phyloP scores from a whole-genome alignment of 1,140 invertebrate genomes.

The Leptinotarsa undecemlineata region DNA sequence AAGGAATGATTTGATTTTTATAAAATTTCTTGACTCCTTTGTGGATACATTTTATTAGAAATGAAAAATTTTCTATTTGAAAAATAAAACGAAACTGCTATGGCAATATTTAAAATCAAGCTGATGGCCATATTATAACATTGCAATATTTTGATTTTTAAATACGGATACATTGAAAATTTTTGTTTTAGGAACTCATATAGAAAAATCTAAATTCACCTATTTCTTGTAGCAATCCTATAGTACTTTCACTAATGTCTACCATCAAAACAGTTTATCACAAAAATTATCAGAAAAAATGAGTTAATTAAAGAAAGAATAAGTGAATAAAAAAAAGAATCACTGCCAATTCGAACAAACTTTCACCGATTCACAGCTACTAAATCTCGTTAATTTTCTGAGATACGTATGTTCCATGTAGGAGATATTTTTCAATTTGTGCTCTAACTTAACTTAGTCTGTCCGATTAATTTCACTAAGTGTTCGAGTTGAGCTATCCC shows the following conservation, averaged over 20 bases:
- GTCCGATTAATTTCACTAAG: slow-evolving; percentile 48
- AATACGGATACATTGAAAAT: too few species aligned
- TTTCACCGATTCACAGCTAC: slow-evolving; percentile 13
- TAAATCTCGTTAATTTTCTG: slow-evolving; percentile 33
- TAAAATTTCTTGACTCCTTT: too few species aligned
- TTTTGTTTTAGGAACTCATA: not conserved
- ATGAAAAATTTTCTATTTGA: too few species aligned
- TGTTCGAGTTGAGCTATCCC: slow-evolving; percentile 46
- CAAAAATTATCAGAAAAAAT: not conserved
- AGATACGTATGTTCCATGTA: slow-evolving; percentile 39
- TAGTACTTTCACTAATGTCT: not conserved
- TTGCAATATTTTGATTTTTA: too few species aligned
- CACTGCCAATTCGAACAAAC: slow-evolving; percentile 18
- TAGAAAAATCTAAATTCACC: not conserved
- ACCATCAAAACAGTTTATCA: slow-evolving; percentile 7
- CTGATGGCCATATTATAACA: too few species aligned
- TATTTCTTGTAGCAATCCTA: not conserved
- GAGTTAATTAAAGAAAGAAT: not conserved
- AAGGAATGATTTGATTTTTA: too few species aligned
- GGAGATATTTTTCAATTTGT: slow-evolving; percentile 51
- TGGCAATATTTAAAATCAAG: too few species aligned
- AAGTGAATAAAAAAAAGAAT: slow-evolving; percentile 11
- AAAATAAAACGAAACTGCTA: too few species aligned
- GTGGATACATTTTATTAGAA: too few species aligned
- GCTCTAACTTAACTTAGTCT: slow-evolving; percentile 42